Evolutionary conservation across 2,113 vertebrate genomes (phyloP), one percentile per base, ranked within the genome.

Genomic region (Rhineura floridana): DNA sequence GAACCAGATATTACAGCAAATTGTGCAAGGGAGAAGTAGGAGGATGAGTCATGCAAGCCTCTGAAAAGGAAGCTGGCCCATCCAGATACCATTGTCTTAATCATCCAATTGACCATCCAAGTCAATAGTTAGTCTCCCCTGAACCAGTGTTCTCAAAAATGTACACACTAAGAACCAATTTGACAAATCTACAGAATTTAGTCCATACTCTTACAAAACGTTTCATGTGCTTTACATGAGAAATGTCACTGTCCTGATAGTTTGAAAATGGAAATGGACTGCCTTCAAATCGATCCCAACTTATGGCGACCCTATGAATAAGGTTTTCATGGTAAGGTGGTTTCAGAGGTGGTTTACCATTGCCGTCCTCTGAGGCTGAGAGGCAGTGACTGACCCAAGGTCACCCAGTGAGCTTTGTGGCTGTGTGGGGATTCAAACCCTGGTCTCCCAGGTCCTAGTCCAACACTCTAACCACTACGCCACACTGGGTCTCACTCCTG

Each of bases 11-110:
- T 33, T 69, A 36, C 42, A 42, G 42, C 2, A 76, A 76, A 76
- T 3, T 44, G 23, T 46, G 23, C 73, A 21, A 73, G 19, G 70
- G 70, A 73, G 39, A 73, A 19, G 6, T 73, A 73, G 39, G 17
- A 42, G 39, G 70, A n/a, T 73, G 70, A 30, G 28, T 76, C 42
- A 11, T 19, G 25, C 36, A n/a, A 55, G 11, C 10, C 44, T 44
- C 23, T 44, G n/a, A 63, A 62, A 63, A 63, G 9, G 8, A 46
- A 80, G 50, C 17, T 21, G 19, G 8, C 30, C 36, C n/a, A 52
- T 10, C 7, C 46, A 72, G 6, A 0, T 36, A 2, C 36, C 2
- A 44, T 9, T n/a, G 59, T 12, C 3, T 0, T 87, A 19, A 70
- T 2, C 15, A 11, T 46, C 0, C 5, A 63, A 21, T 59, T 8